Evolutionary conservation across 2,888 invertebrate species (phyloP), one percentile per base, ranked within the genome.

Genomic region (Plebejus argus): DNA sequence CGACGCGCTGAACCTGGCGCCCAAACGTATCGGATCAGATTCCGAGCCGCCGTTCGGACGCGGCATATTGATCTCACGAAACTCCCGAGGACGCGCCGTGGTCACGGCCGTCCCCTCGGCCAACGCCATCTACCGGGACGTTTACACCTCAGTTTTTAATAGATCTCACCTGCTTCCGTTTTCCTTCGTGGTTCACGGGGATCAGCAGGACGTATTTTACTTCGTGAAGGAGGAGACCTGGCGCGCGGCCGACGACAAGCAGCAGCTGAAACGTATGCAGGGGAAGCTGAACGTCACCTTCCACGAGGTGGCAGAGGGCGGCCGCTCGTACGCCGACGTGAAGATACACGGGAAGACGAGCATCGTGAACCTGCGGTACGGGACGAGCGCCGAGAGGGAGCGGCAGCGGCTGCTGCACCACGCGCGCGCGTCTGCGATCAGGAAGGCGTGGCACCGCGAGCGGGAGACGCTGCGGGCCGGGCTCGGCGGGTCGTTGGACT

Each of bases 371-470:
- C 93, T 99, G 81, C 96, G 99, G n/a, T 99, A 99, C 87, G 99
- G 99, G 70, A 98, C 99, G 20, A 98, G 97, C 4, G 96, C 97
- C 12, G 98, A 98, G 82, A 96, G 98, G 83, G 99, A 99, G 89
- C 96, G 97, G 83, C 97, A 98, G 86, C 95, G 99, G 61, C 94
- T 99, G 78, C 93, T 99, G 87, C 98, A 98, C 86, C 99, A 99
- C 89, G 99, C 99, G 75, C 98, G 97, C 85, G 92, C 97, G 8
- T 96, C 97, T 39, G 98, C 99, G 0, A 96, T 98, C 74, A 95
- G 97, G 66, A 98, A 98, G 88, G 98, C 99, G 70, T 99, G 99
- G 99, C 97, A 97, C 85, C 95, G 98, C 79, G 99, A 99, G 89
- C 97, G 97, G 80, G 98, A 98, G 86, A 96, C 97, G 4, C 91